Percentiles rank a stretch among this genome's conserved stretches.
These are phyloP conservation scores for Sialis lutaria DNA, from an alignment of 2,888 invertebrate genomes.

Conservation along the genomic window DNA sequence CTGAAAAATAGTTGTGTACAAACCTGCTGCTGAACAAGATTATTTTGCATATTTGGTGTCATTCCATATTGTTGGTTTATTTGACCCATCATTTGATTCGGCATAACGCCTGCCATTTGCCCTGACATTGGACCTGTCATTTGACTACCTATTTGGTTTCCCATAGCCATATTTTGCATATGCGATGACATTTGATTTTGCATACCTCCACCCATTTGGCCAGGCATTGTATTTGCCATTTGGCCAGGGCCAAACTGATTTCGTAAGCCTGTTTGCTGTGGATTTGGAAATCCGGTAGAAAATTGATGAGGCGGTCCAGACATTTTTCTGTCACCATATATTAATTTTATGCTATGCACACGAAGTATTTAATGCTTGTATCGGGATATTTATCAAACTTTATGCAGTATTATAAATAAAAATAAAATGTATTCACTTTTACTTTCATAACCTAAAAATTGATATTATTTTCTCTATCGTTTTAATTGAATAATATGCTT, in stretches of 20 bases:
- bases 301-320: slow-evolving; percentile 58
- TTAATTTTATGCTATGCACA: no score
- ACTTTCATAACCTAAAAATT: no score
- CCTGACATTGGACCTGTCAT: slow-evolving; percentile 27
- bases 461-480: no score
- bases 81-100: slow-evolving; percentile 31
- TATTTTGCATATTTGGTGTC: slow-evolving; percentile 19
- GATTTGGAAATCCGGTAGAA: slow-evolving; percentile 45
- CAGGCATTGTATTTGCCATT: slow-evolving; percentile 38
- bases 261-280: slow-evolving; percentile 41
- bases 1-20: slow-evolving; percentile 3
- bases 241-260: slow-evolving; percentile 44
- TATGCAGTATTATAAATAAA: no score
- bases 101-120: slow-evolving; percentile 34
- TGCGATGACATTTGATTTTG: slow-evolving; percentile 19
- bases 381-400: no score
- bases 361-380: no score
- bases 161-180: slow-evolving; percentile 28
- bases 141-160: slow-evolving; percentile 32
- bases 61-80: slow-evolving; percentile 22
- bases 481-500: no score
- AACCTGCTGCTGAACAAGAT: slow-evolving; percentile 12
- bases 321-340: slow-evolving; percentile 24
- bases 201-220: slow-evolving; percentile 35
- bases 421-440: no score